Evolutionary conservation across 2,113 vertebrate genomes (phyloP).

Genomic region (Pelvicachromis taeniatus): DNA sequence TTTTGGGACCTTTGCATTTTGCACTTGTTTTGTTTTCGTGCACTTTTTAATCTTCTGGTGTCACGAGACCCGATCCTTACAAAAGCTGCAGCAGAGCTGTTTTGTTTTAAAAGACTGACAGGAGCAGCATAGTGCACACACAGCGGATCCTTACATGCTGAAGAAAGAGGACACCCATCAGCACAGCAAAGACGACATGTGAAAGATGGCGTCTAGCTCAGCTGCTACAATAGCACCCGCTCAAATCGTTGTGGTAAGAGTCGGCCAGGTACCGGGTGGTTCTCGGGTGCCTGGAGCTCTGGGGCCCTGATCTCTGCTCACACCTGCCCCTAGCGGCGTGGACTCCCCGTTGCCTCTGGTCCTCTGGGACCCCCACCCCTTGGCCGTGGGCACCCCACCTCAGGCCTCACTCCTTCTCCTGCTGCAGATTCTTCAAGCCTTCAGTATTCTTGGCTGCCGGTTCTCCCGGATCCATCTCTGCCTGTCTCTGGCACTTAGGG

Average conservation of each 20-base stretch:
- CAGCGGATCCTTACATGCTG: too few species aligned
- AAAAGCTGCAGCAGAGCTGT: too few species aligned
- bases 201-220: neutral
- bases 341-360: neutral
- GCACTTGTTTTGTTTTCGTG: neutral
- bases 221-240: rapidly evolving
- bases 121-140: too few species aligned
- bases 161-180: neutral
- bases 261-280: rapidly evolving
- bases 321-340: rapidly evolving
- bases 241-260: rapidly evolving
- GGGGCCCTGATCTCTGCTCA: neutral
- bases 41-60: rapidly evolving
- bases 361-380: neutral
- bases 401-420: neutral
- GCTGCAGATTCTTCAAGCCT: neutral
- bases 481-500: neutral
- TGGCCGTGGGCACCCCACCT: rapidly evolving
- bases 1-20: neutral
- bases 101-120: too few species aligned
- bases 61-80: neutral
- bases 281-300: neutral
- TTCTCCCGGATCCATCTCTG: neutral
- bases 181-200: rapidly evolving
- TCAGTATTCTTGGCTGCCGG: neutral